Evolutionary conservation across 2,113 vertebrate species (phyloP), one percentile per base, ranked within the genome.

Genomic region (Motacilla tschutschensis): DNA sequence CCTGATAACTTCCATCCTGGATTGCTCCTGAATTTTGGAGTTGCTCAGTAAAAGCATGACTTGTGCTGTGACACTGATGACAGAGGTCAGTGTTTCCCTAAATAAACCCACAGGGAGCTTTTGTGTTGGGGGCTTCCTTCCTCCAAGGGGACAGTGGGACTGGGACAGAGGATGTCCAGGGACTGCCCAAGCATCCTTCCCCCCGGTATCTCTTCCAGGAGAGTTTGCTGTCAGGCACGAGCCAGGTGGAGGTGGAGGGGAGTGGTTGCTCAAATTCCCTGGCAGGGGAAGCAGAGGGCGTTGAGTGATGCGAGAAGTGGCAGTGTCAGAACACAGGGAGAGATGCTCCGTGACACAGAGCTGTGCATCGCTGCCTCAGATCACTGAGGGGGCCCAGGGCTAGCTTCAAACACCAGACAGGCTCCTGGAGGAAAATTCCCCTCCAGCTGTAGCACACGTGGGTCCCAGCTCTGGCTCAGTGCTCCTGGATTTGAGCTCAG

Each of bases 11-110:
- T 44, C 60, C 43, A 51, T 8, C 9, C 8, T 22, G 22, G 41
- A 12, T 60, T 16, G 9, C 46, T 73, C 3, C 9, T 60, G 65
- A 14, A n/a, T 47, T 80, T 51, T 78, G 43, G 79, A 78, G 41
- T 36, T 43, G 5, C 33, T 59, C 17, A 4, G 6, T 40, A 70
- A 33, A 65, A 75, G 20, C 22, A 6, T 33, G 48, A 13, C n/a
- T 54, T 28, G 40, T 44, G 38, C 53, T 26, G 20, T 47, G 60
- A 54, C 2, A 17, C 5, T 6, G 29, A 31, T 43, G 25, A 20
- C 46, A 14, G 8, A 54, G 18, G 10, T 51, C 47, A 62, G 0
- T 0, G 0, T n/a, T 65, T 20, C 51, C 13, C 38, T 31, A 18
- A 28, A 9, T 63, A n/a, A 59, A 77, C 31, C 41, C 60, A 4